A percentile compares a stretch with the other conserved stretches of the same genome.
phyloP scores from a whole-genome alignment of 2,888 invertebrate genomes.

The Tribolium freemani region DNA sequence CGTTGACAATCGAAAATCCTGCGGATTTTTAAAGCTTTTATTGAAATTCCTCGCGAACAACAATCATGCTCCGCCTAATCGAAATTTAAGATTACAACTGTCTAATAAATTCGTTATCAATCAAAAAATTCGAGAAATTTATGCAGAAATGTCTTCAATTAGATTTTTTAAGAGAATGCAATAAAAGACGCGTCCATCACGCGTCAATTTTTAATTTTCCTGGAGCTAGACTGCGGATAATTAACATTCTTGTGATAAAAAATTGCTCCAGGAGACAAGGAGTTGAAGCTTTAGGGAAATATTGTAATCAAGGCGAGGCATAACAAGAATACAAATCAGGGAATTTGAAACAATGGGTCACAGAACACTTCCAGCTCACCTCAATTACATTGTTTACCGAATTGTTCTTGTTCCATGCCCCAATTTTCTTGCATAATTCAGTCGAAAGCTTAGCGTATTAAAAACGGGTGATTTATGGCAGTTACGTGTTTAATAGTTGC shows the following conservation, averaged over 20 bases:
- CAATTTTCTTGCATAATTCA: neutral
- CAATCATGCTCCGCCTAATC: constrained; percentile 47
- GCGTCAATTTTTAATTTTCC: neutral
- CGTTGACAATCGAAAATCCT: constrained; percentile 54
- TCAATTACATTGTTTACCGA: constrained; percentile 14
- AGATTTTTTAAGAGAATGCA: neutral
- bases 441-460: neutral
- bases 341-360: constrained; percentile 19
- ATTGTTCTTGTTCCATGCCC: neutral
- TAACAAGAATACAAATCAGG: constrained; percentile 39
- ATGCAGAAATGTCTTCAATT: neutral
- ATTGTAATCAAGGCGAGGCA: constrained; percentile 38
- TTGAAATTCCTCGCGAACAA: constrained; percentile 51
- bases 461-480: constrained; percentile 21
- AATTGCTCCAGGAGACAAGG: neutral
- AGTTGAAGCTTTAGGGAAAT: neutral
- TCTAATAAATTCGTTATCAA: constrained; percentile 46
- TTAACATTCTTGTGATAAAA: neutral
- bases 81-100: constrained; percentile 46
- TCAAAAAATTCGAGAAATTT: constrained; percentile 22
- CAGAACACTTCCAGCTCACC: constrained; percentile 6
- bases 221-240: neutral
- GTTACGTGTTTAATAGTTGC: neutral
- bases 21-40: constrained; percentile 54
- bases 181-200: neutral